These are phyloP conservation scores for Thermophis baileyi DNA, from an alignment of 2,113 vertebrate species.

Conservation along the genomic window DNA sequence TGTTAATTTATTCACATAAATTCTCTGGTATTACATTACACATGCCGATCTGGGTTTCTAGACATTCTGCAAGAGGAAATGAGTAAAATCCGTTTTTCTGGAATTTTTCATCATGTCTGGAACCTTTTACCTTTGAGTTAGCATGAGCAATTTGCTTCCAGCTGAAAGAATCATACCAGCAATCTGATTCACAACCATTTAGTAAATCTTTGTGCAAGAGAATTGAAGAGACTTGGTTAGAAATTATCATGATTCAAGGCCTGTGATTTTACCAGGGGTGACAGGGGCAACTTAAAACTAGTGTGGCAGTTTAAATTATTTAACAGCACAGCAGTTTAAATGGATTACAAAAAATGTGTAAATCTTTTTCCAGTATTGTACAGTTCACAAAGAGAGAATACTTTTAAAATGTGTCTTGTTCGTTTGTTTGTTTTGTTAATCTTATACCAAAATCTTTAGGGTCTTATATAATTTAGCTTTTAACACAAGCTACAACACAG, in stretches of 20 bases:
- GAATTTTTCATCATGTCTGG: not conserved
- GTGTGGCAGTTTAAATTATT: not conserved
- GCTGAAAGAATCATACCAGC: not conserved
- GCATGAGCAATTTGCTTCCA: not conserved
- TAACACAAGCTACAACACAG: not conserved
- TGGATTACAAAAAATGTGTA: not conserved
- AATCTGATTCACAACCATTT: not conserved
- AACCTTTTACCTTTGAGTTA: not conserved
- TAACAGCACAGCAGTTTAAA: not conserved
- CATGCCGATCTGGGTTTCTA: not conserved
- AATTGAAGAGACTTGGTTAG: not conserved
- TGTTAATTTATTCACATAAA: not conserved
- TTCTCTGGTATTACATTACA: not conserved
- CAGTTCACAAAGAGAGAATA: not conserved
- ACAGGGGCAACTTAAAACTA: not conserved
- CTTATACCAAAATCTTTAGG: not conserved
- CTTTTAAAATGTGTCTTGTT: not conserved
- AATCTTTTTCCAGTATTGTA: not conserved
- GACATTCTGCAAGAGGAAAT: not conserved
- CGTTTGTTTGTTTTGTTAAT: not conserved
- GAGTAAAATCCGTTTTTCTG: constrained; percentile 17
- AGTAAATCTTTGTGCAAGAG: no score
- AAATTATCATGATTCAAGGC: not conserved
- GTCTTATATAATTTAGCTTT: not conserved
- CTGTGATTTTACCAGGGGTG: not conserved